A percentile compares a stretch with the other conserved stretches of the same genome.
Evolutionary conservation across 2,113 vertebrate genomes (phyloP).

Genomic region (Thermophis baileyi): DNA sequence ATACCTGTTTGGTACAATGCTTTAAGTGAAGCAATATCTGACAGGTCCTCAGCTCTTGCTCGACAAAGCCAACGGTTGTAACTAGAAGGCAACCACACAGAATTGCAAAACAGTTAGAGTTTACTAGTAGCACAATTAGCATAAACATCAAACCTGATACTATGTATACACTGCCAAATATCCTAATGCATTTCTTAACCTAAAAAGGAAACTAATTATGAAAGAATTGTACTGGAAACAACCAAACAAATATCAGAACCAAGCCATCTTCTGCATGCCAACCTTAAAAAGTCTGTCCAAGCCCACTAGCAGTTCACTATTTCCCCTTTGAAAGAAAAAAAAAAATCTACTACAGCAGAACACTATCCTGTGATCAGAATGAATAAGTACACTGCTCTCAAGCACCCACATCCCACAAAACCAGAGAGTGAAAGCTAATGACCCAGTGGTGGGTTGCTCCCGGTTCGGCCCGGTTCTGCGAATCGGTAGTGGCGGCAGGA

Average conservation of each 20-base stretch:
- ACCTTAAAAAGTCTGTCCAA: background rate
- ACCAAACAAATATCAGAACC: background rate
- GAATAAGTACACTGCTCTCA: background rate
- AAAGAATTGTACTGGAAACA: background rate
- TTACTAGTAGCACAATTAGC: background rate
- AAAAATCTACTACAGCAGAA: background rate
- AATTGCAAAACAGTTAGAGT: background rate
- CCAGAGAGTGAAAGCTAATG: background rate
- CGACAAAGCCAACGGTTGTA: conserved; percentile 95
- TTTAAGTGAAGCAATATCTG: conserved; percentile 94
- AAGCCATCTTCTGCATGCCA: background rate
- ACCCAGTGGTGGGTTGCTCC: too few species aligned
- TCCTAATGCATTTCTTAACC: background rate
- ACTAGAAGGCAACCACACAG: conserved; percentile 66
- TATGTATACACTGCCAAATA: background rate
- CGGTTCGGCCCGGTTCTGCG: too few species aligned
- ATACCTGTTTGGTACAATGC: conserved; percentile 96
- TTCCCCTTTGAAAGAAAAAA: background rate
- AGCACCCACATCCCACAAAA: fast-evolving
- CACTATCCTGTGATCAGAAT: conserved; percentile 37
- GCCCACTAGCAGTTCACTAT: background rate
- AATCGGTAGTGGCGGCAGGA: too few species aligned
- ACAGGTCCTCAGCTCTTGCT: conserved; percentile 94
- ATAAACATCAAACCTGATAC: background rate
- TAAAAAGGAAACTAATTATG: background rate